Evolutionary conservation across 2,888 invertebrate species (phyloP).

Genomic region (Drosophila anceps): DNA sequence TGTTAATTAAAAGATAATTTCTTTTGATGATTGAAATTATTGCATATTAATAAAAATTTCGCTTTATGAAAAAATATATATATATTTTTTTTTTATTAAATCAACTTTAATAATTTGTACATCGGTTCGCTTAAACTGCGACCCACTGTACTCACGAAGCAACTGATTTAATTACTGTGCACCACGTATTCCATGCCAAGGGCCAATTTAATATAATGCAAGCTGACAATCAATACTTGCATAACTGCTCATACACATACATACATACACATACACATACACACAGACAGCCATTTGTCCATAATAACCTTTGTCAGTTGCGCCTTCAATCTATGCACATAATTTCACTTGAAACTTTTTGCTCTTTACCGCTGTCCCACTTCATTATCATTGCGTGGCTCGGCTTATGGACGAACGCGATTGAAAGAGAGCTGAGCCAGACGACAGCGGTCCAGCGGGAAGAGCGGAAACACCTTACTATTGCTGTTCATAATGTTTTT

Average conservation of each 20-base stretch:
- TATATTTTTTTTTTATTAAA: neutral
- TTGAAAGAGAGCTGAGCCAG: conserved; percentile 25
- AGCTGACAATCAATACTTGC: conserved; percentile 24
- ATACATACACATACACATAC: neutral
- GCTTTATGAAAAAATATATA: too few species aligned
- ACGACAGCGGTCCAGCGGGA: neutral
- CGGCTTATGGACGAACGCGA: conserved; percentile 15
- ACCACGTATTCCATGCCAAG: conserved; percentile 15
- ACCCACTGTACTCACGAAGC: neutral
- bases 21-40: neutral
- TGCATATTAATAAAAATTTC: neutral
- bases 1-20: neutral
- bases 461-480: conserved; percentile 26
- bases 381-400: conserved; percentile 42
- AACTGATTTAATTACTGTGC: conserved; percentile 25
- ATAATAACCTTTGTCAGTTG: conserved; percentile 25
- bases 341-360: conserved; percentile 42
- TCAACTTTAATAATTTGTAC: neutral
- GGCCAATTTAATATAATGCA: conserved; percentile 36
- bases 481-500: conserved; percentile 30
- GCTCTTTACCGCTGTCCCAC: conserved; percentile 53
- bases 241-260: neutral
- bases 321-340: conserved; percentile 33
- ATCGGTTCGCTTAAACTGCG: neutral
- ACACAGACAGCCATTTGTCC: neutral